These are phyloP conservation scores for Harlomillsia oculata DNA, from an alignment of 1,140 invertebrate species.

Conservation along the genomic window DNA sequence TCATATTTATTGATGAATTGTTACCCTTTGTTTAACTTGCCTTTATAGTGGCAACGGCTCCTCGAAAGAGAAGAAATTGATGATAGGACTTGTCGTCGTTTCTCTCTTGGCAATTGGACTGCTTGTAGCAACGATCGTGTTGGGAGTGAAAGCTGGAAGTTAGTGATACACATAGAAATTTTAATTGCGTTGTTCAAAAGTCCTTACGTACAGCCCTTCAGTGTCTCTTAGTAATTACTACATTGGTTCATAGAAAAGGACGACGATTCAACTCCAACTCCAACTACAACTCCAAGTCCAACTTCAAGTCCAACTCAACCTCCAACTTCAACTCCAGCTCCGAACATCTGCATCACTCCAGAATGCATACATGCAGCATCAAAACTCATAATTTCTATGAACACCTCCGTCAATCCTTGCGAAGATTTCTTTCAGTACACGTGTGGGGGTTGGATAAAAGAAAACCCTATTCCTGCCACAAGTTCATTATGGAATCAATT, in stretches of 20 bases:
- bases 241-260: not conserved
- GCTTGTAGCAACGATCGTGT: conserved; percentile 2
- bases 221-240: not conserved
- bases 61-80: conserved; percentile 7
- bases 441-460: conserved; percentile 39
- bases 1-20: not conserved
- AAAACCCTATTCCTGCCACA: conserved; percentile 33
- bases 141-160: conserved; percentile 16
- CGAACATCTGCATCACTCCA: not conserved
- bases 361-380: not conserved
- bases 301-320: not conserved
- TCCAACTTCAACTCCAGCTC: not conserved
- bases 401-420: conserved; percentile 36
- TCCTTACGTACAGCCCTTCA: no score
- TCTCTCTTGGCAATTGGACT: not conserved
- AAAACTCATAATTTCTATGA: conserved; percentile 28
- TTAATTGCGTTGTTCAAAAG: not conserved
- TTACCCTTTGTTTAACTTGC: not conserved
- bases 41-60: not conserved
- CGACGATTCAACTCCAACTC: not conserved
- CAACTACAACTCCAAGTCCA: not conserved
- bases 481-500: conserved; percentile 33
- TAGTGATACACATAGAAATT: not conserved
- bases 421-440: conserved; percentile 40
- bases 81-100: not conserved